Conservation (phyloP, 2,888 invertebrate species). For the Bombyx huttoni region DNA sequence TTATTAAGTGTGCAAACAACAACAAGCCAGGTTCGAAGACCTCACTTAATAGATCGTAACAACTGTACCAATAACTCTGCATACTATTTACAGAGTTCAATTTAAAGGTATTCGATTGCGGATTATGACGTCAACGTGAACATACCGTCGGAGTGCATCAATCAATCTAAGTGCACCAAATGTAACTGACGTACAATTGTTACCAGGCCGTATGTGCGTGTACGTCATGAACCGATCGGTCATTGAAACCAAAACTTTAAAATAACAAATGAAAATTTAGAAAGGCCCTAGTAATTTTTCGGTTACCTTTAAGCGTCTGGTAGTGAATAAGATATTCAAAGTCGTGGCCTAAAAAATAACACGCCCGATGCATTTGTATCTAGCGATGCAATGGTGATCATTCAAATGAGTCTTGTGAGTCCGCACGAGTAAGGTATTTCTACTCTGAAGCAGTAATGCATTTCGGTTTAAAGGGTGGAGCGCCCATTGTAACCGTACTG, state of each 20-base stretch:
- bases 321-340: no score
- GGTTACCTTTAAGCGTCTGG: no score
- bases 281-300: no score
- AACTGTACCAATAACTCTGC: neutral
- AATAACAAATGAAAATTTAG: neutral
- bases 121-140: slow-evolving; percentile 20
- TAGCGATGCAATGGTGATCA: no score
- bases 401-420: no score
- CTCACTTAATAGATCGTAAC: slow-evolving; percentile 1
- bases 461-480: no score
- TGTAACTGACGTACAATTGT: neutral
- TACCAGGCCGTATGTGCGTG: neutral
- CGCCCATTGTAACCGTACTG: no score
- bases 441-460: no score
- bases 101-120: slow-evolving; percentile 9
- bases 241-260: neutral
- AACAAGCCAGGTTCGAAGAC: neutral
- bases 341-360: no score
- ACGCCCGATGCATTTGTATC: no score
- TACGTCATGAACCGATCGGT: neutral
- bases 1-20: neutral
- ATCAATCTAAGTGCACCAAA: neutral
- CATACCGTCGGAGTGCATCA: neutral
- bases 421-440: no score
- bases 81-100: slow-evolving; percentile 18